A percentile compares a stretch with the other conserved stretches of the same genome.
phyloP scores from a whole-genome alignment of 1,140 invertebrate genomes.

The Colletes latitarsis region DNA sequence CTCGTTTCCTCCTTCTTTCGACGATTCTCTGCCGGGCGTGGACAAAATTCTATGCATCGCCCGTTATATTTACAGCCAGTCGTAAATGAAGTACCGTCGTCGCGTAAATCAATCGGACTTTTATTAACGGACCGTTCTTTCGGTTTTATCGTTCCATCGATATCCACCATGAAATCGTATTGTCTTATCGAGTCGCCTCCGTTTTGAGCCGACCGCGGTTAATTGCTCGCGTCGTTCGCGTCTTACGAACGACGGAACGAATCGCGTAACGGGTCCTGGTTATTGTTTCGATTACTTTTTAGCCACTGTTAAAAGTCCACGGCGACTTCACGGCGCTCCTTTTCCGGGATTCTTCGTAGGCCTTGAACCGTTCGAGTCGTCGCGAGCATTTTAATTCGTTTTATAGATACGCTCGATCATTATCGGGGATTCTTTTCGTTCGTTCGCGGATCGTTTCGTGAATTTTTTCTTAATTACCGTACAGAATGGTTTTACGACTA shows the following conservation, averaged over 20 bases:
- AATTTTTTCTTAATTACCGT: too few relatives aligned
- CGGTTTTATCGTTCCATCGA: background rate
- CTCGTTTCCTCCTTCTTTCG: too few relatives aligned
- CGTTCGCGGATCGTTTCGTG: too few relatives aligned
- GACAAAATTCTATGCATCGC: background rate
- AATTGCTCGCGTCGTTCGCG: slow-evolving; percentile 15
- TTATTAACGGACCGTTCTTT: background rate
- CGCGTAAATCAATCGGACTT: slow-evolving; percentile 17
- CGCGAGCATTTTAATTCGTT: background rate
- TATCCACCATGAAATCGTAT: background rate
- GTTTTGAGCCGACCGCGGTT: background rate
- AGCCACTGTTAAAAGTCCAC: background rate
- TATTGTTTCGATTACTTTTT: slow-evolving; percentile 11
- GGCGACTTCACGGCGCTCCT: background rate
- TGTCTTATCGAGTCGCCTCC: background rate
- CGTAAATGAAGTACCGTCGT: background rate
- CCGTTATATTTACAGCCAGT: background rate
- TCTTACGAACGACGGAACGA: slow-evolving; percentile 13
- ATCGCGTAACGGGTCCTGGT: background rate
- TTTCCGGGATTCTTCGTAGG: background rate
- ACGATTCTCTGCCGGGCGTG: too few relatives aligned
- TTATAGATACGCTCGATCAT: too few relatives aligned
- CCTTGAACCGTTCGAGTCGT: background rate
- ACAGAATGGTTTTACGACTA: too few relatives aligned
- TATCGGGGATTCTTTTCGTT: background rate